Evolutionary conservation across 2,888 invertebrate species (phyloP), one percentile per base, ranked within the genome.

Genomic region (Dilophus febrilis): DNA sequence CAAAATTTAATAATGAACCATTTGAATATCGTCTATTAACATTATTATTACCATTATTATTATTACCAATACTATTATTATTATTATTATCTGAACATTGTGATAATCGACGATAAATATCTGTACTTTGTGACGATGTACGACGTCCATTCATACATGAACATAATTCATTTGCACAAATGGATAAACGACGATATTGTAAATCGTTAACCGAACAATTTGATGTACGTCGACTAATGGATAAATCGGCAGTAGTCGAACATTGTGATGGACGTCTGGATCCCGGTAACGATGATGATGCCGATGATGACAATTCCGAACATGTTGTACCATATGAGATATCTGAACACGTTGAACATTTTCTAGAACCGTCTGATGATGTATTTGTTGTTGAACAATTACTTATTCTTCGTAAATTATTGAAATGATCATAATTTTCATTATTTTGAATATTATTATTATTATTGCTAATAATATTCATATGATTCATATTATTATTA

Each of bases 341-440:
- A 40, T 59, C 61, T 3, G 63, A 63, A 40, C 61, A 60, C 38
- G 57, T 59, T 30, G 63, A 63, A 28, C 59, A 52, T 19, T 61
- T 59, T 19, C 49, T 43, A 14, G 46, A 44, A n/a, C 35, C 16
- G 14, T 45, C 45, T 22, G 39, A 44, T 13, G 18, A 26, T n/a
- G n/a, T n/a, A n/a, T 42, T 40, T 50, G 67, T 64, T 46, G 77
- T 57, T 42, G 81, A 79, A 49, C 80, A 77, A 19, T 78, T 73
- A 35, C 77, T 78, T 51, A 77, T 59, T 46, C 80, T 64, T 28
- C 80, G 64, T 14, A 77, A 65, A 18, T 39, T 38, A n/a, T n/a
- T n/a, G 36, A 42, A 41, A 28, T 43, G 39, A n/a, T 41, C 40
- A 33, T 40, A 40, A 37, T 41, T 42, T 29, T 45, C 45, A 38